phyloP scores from a whole-genome alignment of 2,888 invertebrate genomes.

The Hyles lineata region DNA sequence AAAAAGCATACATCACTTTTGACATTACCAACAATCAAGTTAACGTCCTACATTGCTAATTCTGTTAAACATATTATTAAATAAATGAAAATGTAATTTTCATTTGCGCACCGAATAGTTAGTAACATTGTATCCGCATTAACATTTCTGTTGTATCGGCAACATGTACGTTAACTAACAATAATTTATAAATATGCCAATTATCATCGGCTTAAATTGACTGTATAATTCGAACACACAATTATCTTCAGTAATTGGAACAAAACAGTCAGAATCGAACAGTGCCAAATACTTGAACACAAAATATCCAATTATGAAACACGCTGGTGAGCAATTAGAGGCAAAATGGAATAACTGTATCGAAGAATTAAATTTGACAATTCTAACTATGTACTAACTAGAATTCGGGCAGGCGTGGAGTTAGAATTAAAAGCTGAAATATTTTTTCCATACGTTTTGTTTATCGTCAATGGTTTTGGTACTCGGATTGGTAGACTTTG shows the following conservation, averaged over 20 bases:
- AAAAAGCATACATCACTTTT: too few relatives aligned
- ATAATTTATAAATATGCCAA: not conserved
- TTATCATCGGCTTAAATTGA: not conserved
- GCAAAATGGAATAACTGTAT: not conserved
- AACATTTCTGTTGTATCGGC: too few relatives aligned
- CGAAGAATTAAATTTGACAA: not conserved
- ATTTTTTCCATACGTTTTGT: too few relatives aligned
- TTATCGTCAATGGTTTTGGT: too few relatives aligned
- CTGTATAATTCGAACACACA: not conserved
- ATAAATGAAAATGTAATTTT: too few relatives aligned
- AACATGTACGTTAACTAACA: not conserved
- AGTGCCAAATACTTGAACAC: conserved; percentile 5
- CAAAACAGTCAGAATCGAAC: not conserved
- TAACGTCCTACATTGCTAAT: too few relatives aligned
- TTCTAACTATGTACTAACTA: not conserved
- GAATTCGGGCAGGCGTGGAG: not conserved
- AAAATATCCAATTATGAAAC: conserved; percentile 1
- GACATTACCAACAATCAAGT: too few relatives aligned
- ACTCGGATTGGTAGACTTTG: too few relatives aligned
- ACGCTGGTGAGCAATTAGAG: not conserved
- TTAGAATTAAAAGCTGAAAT: not conserved
- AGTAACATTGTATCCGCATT: too few relatives aligned
- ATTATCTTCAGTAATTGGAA: conserved; percentile 3
- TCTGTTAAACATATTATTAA: too few relatives aligned
- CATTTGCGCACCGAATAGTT: too few relatives aligned